Evolutionary conservation across 2,888 invertebrate genomes (phyloP), one percentile per base, ranked within the genome.

Genomic region (Lasioglossum pauxillum): DNA sequence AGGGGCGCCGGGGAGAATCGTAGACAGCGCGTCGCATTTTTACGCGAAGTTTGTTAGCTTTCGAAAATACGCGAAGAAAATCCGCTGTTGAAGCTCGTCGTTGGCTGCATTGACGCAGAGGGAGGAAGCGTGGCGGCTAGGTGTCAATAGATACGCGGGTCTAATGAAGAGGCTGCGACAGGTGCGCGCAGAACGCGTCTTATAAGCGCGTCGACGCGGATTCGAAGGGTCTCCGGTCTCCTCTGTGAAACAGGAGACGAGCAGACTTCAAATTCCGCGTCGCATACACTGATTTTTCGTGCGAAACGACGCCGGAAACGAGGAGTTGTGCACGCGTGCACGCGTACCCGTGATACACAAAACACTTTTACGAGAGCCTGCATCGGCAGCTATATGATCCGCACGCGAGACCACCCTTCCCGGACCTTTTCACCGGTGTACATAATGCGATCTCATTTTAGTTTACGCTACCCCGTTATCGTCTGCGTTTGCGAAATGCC

Each of bases 381-480:
- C 82, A 88, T 89, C 78, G 89, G 82, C 88, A 88, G 86, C 76
- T 79, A 88, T 86, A 84, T 78, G 88, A 90, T 90, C 80, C 86
- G 85, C 46, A 85, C 76, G 77, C 85, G 75, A 90, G 57, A 80
- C 79, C 78, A 77, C 86, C 90, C 90, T 88, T 89, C 82, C 72
- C 84, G 86, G 57, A 87, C 80, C 90, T 90, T 91, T 90, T 90
- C 91, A 89, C 88, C 82, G 86, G 91, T 89, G 90, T 83, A 85
- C 89, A 90, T 91, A 90, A 91, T 91, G 87, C 90, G 91, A 90
- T 91, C 91, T 90, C 91, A 90, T 90, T 91, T 91, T 90, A 90
- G 87, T 90, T 86, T 82, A 87, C 85, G 83, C 87, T 88, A 75
- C 86, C 74, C 89, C 89, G 86, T 90, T 90, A 90, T 90, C 90